These are phyloP conservation scores for Eurois occulta DNA, from an alignment of 2,888 invertebrate genomes.

Conservation along the genomic window DNA sequence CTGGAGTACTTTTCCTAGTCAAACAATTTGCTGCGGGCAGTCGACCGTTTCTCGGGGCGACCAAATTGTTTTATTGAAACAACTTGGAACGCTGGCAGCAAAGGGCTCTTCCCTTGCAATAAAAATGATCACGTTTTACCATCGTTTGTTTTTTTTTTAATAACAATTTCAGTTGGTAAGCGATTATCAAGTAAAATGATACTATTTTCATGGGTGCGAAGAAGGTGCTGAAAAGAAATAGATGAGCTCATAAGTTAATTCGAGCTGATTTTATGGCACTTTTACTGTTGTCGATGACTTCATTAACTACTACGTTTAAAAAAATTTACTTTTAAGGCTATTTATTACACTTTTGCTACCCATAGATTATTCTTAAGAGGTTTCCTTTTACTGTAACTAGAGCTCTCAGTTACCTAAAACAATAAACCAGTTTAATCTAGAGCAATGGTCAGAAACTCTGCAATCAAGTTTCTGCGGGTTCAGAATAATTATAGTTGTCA, in stretches of 20 bases:
- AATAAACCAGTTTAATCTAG: not conserved
- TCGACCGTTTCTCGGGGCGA: constrained; percentile 32
- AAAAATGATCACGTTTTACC: constrained; percentile 43
- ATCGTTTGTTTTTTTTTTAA: constrained; percentile 28
- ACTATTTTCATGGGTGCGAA: constrained; percentile 8
- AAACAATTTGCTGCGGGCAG: constrained; percentile 43
- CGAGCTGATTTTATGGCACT: not conserved
- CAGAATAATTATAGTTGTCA: not conserved
- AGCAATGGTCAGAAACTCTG: not conserved
- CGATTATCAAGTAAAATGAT: not conserved
- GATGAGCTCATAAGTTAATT: constrained; percentile 6
- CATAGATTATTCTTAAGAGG: not conserved
- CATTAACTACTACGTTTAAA: not conserved
- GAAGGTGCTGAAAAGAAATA: not conserved
- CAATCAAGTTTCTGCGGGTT: not conserved
- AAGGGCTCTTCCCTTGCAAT: constrained; percentile 39
- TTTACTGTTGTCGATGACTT: not conserved
- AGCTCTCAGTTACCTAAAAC: not conserved
- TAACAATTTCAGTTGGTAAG: constrained; percentile 17
- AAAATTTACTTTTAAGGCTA: too few species aligned
- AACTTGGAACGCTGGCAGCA: constrained; percentile 45
- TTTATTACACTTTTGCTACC: not conserved
- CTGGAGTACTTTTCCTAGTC: constrained; percentile 37
- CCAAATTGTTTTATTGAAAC: constrained; percentile 64
- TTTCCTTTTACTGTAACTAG: not conserved